Conservation (phyloP, 2,797 vertebrate genomes). For the Meriones psammophilus region DNA sequence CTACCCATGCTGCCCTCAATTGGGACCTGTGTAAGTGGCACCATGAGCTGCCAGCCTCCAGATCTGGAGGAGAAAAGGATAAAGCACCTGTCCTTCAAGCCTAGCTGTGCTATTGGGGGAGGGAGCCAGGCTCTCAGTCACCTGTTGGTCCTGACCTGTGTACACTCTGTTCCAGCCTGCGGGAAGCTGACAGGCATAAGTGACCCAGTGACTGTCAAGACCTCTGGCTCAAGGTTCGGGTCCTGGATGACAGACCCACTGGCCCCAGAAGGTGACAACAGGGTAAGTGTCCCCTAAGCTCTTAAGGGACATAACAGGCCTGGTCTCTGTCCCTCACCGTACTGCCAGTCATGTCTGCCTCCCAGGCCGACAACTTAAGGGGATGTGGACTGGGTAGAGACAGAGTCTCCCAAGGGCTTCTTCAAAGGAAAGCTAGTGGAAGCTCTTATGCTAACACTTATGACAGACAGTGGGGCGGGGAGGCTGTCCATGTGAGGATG, state of each 20-base stretch:
- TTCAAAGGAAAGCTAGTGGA: background rate
- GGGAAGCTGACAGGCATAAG: slow-evolving; percentile 98
- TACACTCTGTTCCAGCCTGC: slow-evolving; percentile 92
- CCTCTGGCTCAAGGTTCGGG: slow-evolving; percentile 96
- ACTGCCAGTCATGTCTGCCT: background rate
- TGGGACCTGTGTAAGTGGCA: background rate
- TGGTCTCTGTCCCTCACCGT: background rate
- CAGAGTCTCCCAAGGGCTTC: background rate
- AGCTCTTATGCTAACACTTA: background rate
- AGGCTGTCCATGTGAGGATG: background rate
- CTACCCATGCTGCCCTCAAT: background rate
- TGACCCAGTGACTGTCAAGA: slow-evolving; percentile 96
- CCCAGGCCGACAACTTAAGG: too few relatives aligned
- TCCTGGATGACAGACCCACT: slow-evolving; percentile 98
- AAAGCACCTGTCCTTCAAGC: accelerated
- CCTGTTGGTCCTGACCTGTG: background rate
- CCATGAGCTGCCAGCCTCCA: background rate
- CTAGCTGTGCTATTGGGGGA: accelerated
- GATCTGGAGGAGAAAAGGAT: background rate
- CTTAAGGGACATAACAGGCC: too few relatives aligned
- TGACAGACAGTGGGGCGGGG: background rate
- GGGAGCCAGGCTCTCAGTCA: accelerated
- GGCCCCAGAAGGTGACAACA: slow-evolving; percentile 94
- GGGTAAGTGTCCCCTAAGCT: slow-evolving; percentile 90
- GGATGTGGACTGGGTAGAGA: background rate